Evolutionary conservation across 2,113 vertebrate species (phyloP), one percentile per base, ranked within the genome.

Genomic region (Ctenodactylus gundi): DNA sequence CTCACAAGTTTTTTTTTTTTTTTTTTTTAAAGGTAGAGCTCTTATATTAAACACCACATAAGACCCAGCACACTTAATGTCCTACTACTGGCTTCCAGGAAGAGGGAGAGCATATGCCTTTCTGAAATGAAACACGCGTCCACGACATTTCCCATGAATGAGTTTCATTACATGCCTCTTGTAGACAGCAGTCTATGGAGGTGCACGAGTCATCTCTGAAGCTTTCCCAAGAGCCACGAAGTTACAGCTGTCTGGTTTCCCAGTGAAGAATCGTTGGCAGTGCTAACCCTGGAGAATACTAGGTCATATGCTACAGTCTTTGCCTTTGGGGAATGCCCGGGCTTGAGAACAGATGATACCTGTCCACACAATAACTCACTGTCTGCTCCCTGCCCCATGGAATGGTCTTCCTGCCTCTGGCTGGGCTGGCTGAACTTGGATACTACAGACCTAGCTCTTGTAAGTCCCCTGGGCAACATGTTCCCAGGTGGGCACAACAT

Each of bases 111-210:
- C 92, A 91, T n/a, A n/a, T 94, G 85, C 58, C 82, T 94, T 76
- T 97, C 86, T 93, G 85, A 97, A 95, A 96, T 95, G 95, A 95
- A 97, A 96, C 93, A 93, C 93, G 94, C 72, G 90, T 73, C 72
- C 67, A 93, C 77, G 76, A 44, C 62, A 15, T 91, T 96, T 94
- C 85, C 87, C 93, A 88, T 85, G 84, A 88, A 85, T 82, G 91
- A 88, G 92, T 93, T 94, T 95, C 82, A 95, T 92, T 60, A 31
- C n/a, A n/a, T 73, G 87, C 51, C 64, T 68, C 76, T 57, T 6
- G 36, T 58, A 60, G 90, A 73, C 92, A 85, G 87, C n/a, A 57
- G 77, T 58, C 85, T 85, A 51, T 81, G 62, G 85, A 81, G 92
- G 62, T 34, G 57, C 77, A 85, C 89, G 94, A 93, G 84, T 94